Conservation (phyloP, 2,113 vertebrate genomes). For the Callipepla squamata region DNA sequence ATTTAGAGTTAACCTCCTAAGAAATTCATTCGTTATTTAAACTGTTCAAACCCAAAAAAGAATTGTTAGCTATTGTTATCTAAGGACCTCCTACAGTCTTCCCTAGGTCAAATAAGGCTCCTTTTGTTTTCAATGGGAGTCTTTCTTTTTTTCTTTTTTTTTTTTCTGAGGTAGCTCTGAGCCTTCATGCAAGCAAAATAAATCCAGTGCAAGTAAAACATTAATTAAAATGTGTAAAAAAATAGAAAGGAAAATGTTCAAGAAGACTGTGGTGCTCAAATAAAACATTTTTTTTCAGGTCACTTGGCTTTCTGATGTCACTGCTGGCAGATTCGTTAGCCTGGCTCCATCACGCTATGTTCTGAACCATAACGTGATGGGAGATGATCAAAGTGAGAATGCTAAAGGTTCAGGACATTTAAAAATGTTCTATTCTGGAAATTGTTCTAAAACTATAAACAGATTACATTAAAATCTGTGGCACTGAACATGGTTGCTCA, state of each 20-base stretch:
- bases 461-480: slow-evolving; percentile 68
- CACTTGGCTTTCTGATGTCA: slow-evolving; percentile 64
- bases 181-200: neutral
- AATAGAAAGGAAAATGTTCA: neutral
- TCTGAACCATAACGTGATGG: slow-evolving; percentile 50
- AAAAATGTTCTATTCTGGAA: slow-evolving; percentile 66
- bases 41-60: neutral
- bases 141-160: neutral
- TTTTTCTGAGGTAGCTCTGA: neutral
- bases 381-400: slow-evolving; percentile 71
- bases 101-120: neutral
- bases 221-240: slow-evolving; percentile 14
- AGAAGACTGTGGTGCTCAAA: neutral
- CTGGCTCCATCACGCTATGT: slow-evolving; percentile 58
- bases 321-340: slow-evolving; percentile 64
- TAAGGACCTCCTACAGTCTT: neutral
- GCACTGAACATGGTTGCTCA: slow-evolving; percentile 52
- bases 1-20: slow-evolving; percentile 26
- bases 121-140: slow-evolving; percentile 21
- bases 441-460: slow-evolving; percentile 65
- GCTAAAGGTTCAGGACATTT: slow-evolving; percentile 62
- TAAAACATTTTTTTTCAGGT: slow-evolving; percentile 30
- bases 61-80: slow-evolving; percentile 20
- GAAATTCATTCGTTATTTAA: neutral
- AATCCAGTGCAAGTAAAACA: slow-evolving; percentile 16